Conservation (phyloP, 37 sponge, comb jelly and placozoan species). For the Axinella damicornis region DNA sequence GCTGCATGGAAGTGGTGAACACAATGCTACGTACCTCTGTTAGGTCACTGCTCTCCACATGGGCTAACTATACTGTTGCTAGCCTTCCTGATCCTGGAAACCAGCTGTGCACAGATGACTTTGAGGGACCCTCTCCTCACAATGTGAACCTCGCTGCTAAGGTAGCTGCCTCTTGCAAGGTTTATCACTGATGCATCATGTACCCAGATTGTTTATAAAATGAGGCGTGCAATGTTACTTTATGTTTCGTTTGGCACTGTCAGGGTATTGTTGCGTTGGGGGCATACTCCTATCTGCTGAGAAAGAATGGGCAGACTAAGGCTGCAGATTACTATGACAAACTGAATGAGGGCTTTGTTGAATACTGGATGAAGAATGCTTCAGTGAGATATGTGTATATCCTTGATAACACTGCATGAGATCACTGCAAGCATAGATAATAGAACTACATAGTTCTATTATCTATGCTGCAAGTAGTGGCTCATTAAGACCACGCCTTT, state of each 20-base stretch:
- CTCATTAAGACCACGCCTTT: too few species aligned
- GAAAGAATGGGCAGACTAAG: not conserved
- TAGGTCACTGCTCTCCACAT: constrained; percentile 45
- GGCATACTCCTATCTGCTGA: constrained; percentile 41
- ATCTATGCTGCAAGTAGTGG: too few species aligned
- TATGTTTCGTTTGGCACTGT: not conserved
- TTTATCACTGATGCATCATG: not conserved
- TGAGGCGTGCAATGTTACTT: too few species aligned
- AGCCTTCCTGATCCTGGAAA: constrained; percentile 75
- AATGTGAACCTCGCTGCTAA: constrained; percentile 81
- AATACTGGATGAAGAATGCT: constrained; percentile 58
- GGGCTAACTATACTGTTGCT: constrained; percentile 56
- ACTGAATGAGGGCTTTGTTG: constrained; percentile 8
- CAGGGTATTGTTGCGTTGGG: constrained; percentile 1
- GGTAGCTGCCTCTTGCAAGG: constrained; percentile 2
- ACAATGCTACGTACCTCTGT: not conserved
- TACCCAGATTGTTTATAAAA: too few species aligned
- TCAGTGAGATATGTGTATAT: too few species aligned
- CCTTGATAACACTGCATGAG: too few species aligned
- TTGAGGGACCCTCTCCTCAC: constrained; percentile 80
- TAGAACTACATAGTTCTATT: too few species aligned
- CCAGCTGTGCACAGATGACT: constrained; percentile 86
- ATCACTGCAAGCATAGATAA: too few species aligned
- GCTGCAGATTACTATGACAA: constrained; percentile 34
- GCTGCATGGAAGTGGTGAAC: too few species aligned